Conservation (phyloP, 2,113 vertebrate species). For the Dendropsophus ebraccatus region DNA sequence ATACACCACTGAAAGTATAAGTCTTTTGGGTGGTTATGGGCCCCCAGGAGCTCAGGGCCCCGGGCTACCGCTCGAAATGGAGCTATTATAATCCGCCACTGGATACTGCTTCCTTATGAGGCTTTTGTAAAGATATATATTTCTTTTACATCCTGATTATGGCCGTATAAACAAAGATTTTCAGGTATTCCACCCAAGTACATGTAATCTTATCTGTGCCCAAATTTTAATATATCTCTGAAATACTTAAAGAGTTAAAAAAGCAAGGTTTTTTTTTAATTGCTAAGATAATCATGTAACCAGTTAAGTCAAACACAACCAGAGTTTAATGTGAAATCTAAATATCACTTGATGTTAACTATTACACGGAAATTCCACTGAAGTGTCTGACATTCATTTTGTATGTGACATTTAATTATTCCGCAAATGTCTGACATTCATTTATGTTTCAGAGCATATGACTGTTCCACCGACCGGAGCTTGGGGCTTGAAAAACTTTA, state of each 20-base stretch:
- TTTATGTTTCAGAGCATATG: slow-evolving; percentile 58
- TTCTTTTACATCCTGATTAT: not conserved
- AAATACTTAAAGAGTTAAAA: not conserved
- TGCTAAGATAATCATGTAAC: slow-evolving; percentile 32
- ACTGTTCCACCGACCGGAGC: slow-evolving; percentile 53
- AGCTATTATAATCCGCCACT: too few species aligned
- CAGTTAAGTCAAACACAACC: slow-evolving; percentile 37
- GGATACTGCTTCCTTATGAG: too few species aligned
- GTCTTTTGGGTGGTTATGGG: too few species aligned
- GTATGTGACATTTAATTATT: slow-evolving; percentile 60
- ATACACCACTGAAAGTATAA: too few species aligned
- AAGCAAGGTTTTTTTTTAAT: not conserved
- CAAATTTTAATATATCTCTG: not conserved
- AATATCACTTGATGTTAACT: slow-evolving; percentile 56
- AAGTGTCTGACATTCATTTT: slow-evolving; percentile 59
- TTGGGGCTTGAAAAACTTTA: slow-evolving; percentile 60
- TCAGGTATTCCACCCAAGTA: not conserved
- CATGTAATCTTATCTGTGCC: not conserved
- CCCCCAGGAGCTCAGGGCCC: too few species aligned
- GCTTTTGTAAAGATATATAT: not conserved
- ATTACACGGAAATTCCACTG: slow-evolving; percentile 48
- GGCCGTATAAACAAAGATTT: not conserved
- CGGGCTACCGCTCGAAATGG: too few species aligned
- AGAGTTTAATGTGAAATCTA: slow-evolving; percentile 45
- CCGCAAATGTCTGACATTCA: slow-evolving; percentile 59